Base-by-base conservation (phyloP, 2,113 vertebrate species). In the Heterochromis multidens region DNA sequence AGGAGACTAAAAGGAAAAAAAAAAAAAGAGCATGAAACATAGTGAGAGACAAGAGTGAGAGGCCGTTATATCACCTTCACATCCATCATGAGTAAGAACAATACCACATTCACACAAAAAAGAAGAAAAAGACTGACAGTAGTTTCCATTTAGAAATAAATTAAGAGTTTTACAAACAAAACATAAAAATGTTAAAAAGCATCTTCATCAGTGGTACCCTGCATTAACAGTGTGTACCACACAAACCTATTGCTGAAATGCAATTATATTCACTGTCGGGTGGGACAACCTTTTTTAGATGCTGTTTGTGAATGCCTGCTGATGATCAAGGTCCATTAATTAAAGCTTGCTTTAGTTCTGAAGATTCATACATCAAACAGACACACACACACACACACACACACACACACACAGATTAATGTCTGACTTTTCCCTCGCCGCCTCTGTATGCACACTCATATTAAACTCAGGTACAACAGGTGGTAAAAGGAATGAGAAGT, bases 321-420 rank as follows among this genome's bases (percentile, higher is more conserved):
- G 87, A 93, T 95, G 84, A 88, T 88, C 87, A 85, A 83, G 79
- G 83, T 35, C 80, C 89, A 88, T 94, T 95, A 94, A 95, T 95
- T 95, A 94, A 93, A 93, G 84, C 85, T 43, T 49, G 76, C 80
- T 87, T 90, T 84, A 81, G 81, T 86, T 87, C 67, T 85, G 85
- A 90, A 81, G 82, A 88, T 90, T 87, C 90, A 92, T 84, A 87
- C 70, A 89, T 84, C 83, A 93, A 31, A 82, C 10, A 2, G 7
- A 0, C 17, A 1, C 40, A 29, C 58, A 46, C 27, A 54, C n/a
- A 19, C 31, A 62, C 40, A 80, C 49, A 57, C 12, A 79, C 43
- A 78, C 27, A 54, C n/a, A 19, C 31, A 62, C 40, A 80, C 49
- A 57, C 12, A 79, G 31, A 78, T 86, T 82, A 86, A 65, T 56